These are phyloP conservation scores for Drosophila borealis DNA, from an alignment of 2,888 invertebrate species.

Conservation along the genomic window DNA sequence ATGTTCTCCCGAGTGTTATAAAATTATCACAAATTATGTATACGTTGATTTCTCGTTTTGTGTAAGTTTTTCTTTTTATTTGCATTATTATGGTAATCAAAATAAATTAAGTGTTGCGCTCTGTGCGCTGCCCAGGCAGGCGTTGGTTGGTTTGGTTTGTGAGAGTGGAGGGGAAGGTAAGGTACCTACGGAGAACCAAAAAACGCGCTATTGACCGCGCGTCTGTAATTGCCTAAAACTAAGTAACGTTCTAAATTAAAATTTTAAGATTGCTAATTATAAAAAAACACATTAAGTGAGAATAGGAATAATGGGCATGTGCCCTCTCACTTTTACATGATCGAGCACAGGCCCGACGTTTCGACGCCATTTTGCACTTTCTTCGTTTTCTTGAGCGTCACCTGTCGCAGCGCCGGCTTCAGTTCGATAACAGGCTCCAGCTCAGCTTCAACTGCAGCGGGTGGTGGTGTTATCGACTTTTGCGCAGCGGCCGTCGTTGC, in stretches of 20 bases:
- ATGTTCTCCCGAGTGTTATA: conserved; percentile 53
- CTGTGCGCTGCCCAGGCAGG: conserved; percentile 27
- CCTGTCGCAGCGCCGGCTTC: conserved; percentile 89
- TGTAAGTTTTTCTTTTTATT: conserved; percentile 62
- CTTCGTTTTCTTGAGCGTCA: conserved; percentile 89
- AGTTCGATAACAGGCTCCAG: conserved; percentile 84
- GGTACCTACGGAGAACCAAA: conserved; percentile 61
- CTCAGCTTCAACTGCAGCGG: conserved; percentile 55
- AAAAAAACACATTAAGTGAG: conserved; percentile 53
- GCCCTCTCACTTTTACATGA: conserved; percentile 87
- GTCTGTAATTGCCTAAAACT: conserved; percentile 65
- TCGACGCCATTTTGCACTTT: conserved; percentile 91
- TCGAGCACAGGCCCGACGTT: conserved; percentile 93
- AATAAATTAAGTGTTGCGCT: conserved; percentile 64
- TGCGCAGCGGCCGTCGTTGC: conserved; percentile 28
- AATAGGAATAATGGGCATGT: conserved; percentile 61
- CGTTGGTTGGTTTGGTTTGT: conserved; percentile 6
- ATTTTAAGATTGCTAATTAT: conserved; percentile 58
- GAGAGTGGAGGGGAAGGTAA: conserved; percentile 8
- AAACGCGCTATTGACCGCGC: conserved; percentile 31
- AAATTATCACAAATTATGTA: conserved; percentile 77
- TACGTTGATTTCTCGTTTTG: conserved; percentile 53
- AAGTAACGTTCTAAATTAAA: conserved; percentile 73
- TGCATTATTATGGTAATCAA: conserved; percentile 40
- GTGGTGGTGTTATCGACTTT: conserved; percentile 54